A percentile compares a stretch with the other conserved stretches of the same genome.
Evolutionary conservation across 1,140 invertebrate genomes (phyloP).

Genomic region (Zaprionus ghesquierei): DNA sequence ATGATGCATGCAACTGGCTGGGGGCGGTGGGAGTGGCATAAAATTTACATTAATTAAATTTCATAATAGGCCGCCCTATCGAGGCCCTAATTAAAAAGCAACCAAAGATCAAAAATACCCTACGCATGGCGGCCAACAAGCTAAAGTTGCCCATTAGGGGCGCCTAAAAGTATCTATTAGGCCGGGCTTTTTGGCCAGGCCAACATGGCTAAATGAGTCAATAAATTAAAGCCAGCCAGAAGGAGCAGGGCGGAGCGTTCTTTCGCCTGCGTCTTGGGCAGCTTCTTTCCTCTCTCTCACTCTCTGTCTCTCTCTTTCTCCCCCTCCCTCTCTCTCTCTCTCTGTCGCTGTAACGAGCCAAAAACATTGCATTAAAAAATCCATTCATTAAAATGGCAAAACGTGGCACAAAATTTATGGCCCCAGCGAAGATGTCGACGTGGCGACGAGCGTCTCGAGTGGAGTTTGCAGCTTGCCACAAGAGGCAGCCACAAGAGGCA

Average conservation of each 20-base stretch:
- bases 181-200: neutral
- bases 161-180: constrained; percentile 71
- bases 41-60: constrained; percentile 73
- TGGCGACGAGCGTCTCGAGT: constrained; percentile 43
- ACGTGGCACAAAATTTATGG: constrained; percentile 76
- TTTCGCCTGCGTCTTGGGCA: neutral
- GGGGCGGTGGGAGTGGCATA: constrained; percentile 37
- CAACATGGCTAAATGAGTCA: constrained; percentile 63
- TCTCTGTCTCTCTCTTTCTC: neutral
- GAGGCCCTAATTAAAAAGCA: constrained; percentile 14
- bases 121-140: too few species aligned
- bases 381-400: constrained; percentile 80
- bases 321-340: neutral
- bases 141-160: constrained; percentile 52
- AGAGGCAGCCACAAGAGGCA: neutral
- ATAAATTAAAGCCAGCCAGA: constrained; percentile 65
- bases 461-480: constrained; percentile 3
- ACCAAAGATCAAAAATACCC: too few species aligned
- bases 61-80: constrained; percentile 27
- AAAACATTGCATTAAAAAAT: constrained; percentile 80
- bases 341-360: constrained; percentile 52
- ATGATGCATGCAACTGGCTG: too few species aligned
- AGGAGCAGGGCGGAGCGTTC: too few species aligned
- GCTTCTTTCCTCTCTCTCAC: neutral
- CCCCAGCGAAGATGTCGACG: constrained; percentile 22